phyloP scores from a whole-genome alignment of 2,113 vertebrate species.

The Argyrosomus japonicus region DNA sequence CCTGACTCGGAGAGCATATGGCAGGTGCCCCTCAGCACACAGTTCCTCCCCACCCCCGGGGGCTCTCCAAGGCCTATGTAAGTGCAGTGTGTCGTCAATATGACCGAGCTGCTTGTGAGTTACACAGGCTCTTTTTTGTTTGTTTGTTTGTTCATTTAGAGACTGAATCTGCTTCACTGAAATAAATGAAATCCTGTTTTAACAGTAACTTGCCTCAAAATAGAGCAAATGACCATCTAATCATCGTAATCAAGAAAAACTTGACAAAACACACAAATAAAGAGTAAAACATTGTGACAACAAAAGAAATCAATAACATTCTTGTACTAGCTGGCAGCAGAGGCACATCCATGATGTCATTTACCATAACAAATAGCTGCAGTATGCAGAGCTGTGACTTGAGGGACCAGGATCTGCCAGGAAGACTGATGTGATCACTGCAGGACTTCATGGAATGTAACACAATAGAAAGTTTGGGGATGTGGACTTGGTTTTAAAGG shows the following conservation, averaged over 20 bases:
- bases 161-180: constrained; percentile 16
- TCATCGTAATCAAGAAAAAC: not conserved
- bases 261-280: not conserved
- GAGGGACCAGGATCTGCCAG: constrained; percentile 51
- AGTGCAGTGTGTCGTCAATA: constrained; percentile 46
- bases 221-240: not conserved
- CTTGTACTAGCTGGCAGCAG: not conserved
- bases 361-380: constrained; percentile 61
- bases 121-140: constrained; percentile 50
- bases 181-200: not conserved
- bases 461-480: constrained; percentile 49
- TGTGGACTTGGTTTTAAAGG: constrained; percentile 3
- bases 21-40: constrained; percentile 84
- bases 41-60: constrained; percentile 69
- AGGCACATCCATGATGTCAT: constrained; percentile 42
- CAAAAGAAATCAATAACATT: not conserved
- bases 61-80: constrained; percentile 40
- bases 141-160: not conserved
- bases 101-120: constrained; percentile 26
- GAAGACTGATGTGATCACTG: constrained; percentile 67
- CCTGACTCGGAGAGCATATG: constrained; percentile 82
- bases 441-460: constrained; percentile 52
- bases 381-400: constrained; percentile 53
- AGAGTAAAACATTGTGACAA: not conserved
- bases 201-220: not conserved